Percentiles rank a stretch among this genome's conserved stretches.
Evolutionary conservation across 2,113 vertebrate species (phyloP).

Genomic region (Mungos mungo): DNA sequence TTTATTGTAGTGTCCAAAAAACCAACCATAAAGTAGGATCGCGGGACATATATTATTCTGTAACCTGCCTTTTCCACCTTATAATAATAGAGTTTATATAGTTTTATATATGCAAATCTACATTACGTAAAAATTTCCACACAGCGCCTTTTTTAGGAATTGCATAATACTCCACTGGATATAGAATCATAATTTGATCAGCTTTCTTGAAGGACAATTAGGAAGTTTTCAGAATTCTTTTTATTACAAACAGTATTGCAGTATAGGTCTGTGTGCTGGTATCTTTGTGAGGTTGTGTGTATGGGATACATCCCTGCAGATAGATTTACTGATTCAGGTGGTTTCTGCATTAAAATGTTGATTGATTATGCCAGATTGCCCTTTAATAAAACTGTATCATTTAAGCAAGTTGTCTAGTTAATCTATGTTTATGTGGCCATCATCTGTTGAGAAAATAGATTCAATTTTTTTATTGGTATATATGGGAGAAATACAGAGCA

Average conservation of each 20-base stretch:
- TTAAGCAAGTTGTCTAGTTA: constrained; percentile 29
- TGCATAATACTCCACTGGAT: neutral
- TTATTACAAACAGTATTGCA: neutral
- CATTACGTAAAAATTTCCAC: neutral
- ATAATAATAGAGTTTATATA: neutral
- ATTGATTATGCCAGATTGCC: constrained; percentile 21
- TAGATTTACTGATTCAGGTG: neutral
- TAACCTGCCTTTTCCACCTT: neutral
- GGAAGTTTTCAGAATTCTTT: neutral
- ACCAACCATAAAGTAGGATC: neutral
- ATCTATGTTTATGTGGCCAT: neutral
- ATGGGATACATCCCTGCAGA: neutral
- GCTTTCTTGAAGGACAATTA: neutral
- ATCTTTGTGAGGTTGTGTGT: neutral
- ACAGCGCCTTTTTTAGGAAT: neutral
- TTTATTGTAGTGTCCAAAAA: neutral
- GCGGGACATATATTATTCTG: neutral
- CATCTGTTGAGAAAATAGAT: neutral
- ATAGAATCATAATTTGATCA: neutral
- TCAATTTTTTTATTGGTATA: neutral
- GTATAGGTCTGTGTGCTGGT: neutral
- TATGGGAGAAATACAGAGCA: neutral
- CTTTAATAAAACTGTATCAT: neutral
- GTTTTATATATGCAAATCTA: neutral
- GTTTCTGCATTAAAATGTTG: neutral